Evolutionary conservation across 2,888 invertebrate species (phyloP).

Genomic region (Drosophila subsilvestris): DNA sequence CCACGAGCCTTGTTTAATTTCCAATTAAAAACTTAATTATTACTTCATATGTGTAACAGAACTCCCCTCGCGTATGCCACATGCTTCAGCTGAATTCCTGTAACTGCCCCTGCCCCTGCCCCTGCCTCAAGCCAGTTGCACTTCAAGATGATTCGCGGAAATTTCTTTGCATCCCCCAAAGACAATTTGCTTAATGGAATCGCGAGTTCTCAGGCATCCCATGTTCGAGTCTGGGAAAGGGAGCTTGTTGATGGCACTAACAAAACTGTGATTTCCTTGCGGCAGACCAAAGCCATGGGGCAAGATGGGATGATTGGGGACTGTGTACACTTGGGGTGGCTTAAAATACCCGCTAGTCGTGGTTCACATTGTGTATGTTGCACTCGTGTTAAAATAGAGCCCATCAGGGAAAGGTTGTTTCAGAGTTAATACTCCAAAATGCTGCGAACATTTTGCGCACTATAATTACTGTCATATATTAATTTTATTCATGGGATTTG

Average conservation of each 20-base stretch:
- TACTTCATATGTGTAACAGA: slow-evolving; percentile 12
- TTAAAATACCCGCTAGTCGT: background rate
- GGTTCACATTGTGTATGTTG: background rate
- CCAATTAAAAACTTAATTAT: slow-evolving; percentile 23
- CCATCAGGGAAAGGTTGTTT: background rate
- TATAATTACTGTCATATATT: too few species aligned
- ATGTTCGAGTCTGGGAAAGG: slow-evolving; percentile 52
- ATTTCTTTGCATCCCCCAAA: slow-evolving; percentile 38
- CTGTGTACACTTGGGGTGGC: background rate
- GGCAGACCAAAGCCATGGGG: slow-evolving; percentile 10
- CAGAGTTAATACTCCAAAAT: too few species aligned
- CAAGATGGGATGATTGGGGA: background rate
- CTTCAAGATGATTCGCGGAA: slow-evolving; percentile 44
- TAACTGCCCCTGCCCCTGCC: slow-evolving; percentile 27
- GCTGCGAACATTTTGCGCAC: too few species aligned
- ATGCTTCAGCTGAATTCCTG: slow-evolving; percentile 37
- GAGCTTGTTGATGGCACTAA: slow-evolving; percentile 54
- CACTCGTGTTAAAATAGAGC: background rate
- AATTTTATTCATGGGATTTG: too few species aligned
- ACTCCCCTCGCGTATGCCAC: slow-evolving; percentile 29
- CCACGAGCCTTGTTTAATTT: slow-evolving; percentile 28
- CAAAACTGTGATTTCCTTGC: slow-evolving; percentile 68
- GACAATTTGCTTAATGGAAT: slow-evolving; percentile 72
- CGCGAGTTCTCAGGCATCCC: slow-evolving; percentile 57
- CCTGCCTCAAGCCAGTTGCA: slow-evolving; percentile 10